Percentiles rank a stretch among this genome's conserved stretches.
Evolutionary conservation across 2,797 vertebrate genomes (phyloP).

Genomic region (Yasuhikotakia modesta): DNA sequence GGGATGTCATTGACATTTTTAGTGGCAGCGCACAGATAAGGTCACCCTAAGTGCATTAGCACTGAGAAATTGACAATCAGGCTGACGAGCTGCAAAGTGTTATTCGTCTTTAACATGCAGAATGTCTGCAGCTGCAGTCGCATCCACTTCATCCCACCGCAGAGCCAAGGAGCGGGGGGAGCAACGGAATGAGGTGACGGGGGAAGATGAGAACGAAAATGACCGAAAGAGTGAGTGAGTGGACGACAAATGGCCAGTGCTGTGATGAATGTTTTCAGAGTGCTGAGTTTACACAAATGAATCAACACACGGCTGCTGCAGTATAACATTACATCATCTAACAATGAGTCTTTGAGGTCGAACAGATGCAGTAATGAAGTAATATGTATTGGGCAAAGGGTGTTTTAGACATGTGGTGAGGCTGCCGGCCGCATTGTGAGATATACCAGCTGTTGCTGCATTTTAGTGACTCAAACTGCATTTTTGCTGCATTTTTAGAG

Average conservation of each 20-base stretch:
- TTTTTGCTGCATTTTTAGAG: no score
- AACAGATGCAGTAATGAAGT: no score
- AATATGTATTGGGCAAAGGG: no score
- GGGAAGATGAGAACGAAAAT: constrained; percentile 37
- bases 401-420: no score
- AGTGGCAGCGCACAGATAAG: constrained; percentile 50
- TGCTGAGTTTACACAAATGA: constrained; percentile 29
- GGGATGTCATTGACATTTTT: constrained; percentile 57
- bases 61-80: constrained; percentile 53
- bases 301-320: constrained; percentile 8
- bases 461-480: no score
- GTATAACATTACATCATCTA: background rate
- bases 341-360: background rate
- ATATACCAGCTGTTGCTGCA: no score
- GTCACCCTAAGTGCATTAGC: constrained; percentile 57
- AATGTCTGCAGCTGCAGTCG: constrained; percentile 33
- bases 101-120: constrained; percentile 45
- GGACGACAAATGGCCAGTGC: background rate
- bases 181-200: constrained; percentile 17
- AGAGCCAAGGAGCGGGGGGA: constrained; percentile 3
- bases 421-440: no score
- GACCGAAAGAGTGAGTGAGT: constrained; percentile 43
- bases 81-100: constrained; percentile 51
- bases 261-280: constrained; percentile 25
- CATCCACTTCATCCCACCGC: constrained; percentile 20